Percentiles rank a stretch among this genome's conserved stretches.
Evolutionary conservation across 2,888 invertebrate species (phyloP).

Genomic region (Thymelicus sylvestris): DNA sequence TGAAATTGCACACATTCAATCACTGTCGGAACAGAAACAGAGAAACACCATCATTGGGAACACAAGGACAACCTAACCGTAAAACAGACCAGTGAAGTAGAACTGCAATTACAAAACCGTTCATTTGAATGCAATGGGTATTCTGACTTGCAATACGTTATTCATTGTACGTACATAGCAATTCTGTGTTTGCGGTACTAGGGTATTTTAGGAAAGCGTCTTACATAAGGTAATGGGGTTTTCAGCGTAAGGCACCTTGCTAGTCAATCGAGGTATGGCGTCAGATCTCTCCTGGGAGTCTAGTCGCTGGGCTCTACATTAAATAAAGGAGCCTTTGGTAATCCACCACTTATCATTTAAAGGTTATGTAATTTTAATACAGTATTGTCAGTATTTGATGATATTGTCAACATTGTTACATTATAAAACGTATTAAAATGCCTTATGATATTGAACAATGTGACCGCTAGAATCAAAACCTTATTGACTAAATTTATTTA

Average conservation of each 20-base stretch:
- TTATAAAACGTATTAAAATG: no score
- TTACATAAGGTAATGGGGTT: neutral
- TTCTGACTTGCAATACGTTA: constrained; percentile 9
- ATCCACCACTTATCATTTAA: no score
- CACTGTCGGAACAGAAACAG: neutral
- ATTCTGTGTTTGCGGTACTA: constrained; percentile 2
- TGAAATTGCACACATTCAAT: neutral
- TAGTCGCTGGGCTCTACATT: no score
- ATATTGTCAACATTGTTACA: no score
- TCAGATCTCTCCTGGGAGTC: no score
- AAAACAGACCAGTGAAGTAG: constrained; percentile 36
- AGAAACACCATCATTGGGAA: constrained; percentile 19
- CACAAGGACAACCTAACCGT: constrained; percentile 26
- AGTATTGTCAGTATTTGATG: no score
- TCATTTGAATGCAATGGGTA: constrained; percentile 38
- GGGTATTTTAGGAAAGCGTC: neutral
- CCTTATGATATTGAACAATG: no score
- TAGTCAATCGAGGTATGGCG: no score
- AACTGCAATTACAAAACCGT: constrained; percentile 37
- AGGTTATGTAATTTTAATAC: no score
- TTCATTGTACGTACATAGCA: constrained; percentile 3
- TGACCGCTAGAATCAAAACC: no score
- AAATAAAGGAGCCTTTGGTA: no score
- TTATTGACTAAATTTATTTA: no score
- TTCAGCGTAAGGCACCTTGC: neutral